Evolutionary conservation across 2,888 invertebrate species (phyloP), one percentile per base, ranked within the genome.

Genomic region (Drosophila leonis): DNA sequence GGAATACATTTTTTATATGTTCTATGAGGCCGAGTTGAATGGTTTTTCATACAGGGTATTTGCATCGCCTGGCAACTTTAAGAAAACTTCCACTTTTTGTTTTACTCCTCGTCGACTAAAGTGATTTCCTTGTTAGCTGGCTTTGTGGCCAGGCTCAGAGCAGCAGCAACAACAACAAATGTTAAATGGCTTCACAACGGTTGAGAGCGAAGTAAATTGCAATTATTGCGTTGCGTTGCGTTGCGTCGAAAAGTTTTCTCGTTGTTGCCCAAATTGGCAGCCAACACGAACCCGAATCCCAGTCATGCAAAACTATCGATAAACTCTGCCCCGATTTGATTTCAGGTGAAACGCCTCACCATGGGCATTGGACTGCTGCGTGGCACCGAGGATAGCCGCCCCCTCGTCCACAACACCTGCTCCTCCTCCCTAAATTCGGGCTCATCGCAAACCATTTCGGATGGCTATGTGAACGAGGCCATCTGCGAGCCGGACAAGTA

Each of bases 381-480:
- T 4, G 94, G 94, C 70, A 94, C 94, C 80, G 96, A 96, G 83
- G 97, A 97, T 91, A 96, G 96, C 90, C 96, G 96, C 85, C 97
- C 96, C 5, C 93, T 97, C 55, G 96, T 97, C 64, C 95, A 95
- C 69, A 95, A 95, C 37, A 95, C 95, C 20, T 94, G 94, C 78
- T 90, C 92, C 91, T 91, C 92, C 88, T 94, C 85, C 89, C 95
- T 95, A 79, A 95, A 95, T 76, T 95, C 95, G 37, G 95, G 95
- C 83, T 95, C 95, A 68, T 95, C 95, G 15, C 94, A 96, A 72
- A 96, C 96, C 65, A 94, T 96, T 76, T 96, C 96, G 78, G 96
- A 96, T 57, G 96, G 96, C 57, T 97, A 97, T 94, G 96, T 97
- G 85, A 97, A 97, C 93, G 97, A 97, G 93, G 96, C 96, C 42